Conservation (phyloP, 1,140 invertebrate genomes). For the Phocides pigmalion region DNA sequence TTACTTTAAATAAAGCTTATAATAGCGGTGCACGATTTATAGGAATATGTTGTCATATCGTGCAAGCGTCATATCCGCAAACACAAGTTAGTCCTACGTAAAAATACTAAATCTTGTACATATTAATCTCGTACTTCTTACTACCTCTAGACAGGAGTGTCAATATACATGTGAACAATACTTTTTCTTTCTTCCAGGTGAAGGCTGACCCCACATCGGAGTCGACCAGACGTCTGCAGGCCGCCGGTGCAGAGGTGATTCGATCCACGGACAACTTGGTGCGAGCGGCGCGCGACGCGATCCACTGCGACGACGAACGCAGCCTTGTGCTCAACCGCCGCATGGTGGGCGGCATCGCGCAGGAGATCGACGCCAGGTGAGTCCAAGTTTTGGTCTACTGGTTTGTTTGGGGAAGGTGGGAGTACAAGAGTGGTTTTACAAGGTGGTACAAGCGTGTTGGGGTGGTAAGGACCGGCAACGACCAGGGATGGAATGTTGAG, state of each 20-base stretch:
- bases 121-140: too few relatives aligned
- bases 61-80: too few relatives aligned
- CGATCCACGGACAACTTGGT: constrained; percentile 98
- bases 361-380: constrained; percentile 94
- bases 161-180: too few relatives aligned
- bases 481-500: background rate
- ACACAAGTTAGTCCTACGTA: too few relatives aligned
- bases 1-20: too few relatives aligned
- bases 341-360: constrained; percentile 97
- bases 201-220: constrained; percentile 98
- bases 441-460: background rate
- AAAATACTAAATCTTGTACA: too few relatives aligned
- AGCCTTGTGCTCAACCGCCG: constrained; percentile 94
- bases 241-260: constrained; percentile 98
- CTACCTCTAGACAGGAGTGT: too few relatives aligned
- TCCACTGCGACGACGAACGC: constrained; percentile 95
- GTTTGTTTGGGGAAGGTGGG: constrained; percentile 4
- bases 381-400: constrained; percentile 57
- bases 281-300: constrained; percentile 95
- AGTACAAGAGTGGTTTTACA: background rate
- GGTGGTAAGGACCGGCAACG: background rate
- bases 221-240: constrained; percentile 95
- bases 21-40: too few relatives aligned
- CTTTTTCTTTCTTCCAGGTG: too few relatives aligned
- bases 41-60: too few relatives aligned